phyloP scores from a whole-genome alignment of 2,888 invertebrate species.

The Philonicus albiceps region DNA sequence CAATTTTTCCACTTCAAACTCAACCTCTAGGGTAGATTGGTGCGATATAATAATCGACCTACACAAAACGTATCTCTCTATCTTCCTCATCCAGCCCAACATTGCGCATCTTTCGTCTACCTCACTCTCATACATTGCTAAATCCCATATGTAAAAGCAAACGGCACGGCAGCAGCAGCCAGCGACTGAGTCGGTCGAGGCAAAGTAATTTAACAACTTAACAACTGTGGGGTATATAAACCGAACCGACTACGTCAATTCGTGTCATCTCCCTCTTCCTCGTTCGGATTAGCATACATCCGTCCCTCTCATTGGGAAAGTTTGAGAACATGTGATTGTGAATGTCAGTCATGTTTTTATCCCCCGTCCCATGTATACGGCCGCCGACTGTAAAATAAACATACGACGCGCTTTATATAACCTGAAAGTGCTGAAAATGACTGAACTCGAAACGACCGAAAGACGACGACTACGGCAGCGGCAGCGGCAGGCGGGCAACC shows the following conservation, averaged over 20 bases:
- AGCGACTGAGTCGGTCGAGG: constrained; percentile 18
- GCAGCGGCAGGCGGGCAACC: background rate
- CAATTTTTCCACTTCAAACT: constrained; percentile 41
- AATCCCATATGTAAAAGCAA: constrained; percentile 5
- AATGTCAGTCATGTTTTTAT: constrained; percentile 35
- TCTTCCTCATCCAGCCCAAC: background rate
- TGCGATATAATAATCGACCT: constrained; percentile 40
- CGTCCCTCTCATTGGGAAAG: constrained; percentile 4
- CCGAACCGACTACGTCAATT: constrained; percentile 32
- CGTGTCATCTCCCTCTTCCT: background rate
- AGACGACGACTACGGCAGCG: background rate
- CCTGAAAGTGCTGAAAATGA: constrained; percentile 34
- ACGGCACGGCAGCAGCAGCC: background rate
- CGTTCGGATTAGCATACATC: background rate
- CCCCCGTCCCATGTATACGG: constrained; percentile 32
- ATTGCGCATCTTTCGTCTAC: background rate
- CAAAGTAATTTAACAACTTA: constrained; percentile 36
- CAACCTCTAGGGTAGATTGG: constrained; percentile 40
- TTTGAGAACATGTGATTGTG: constrained; percentile 35
- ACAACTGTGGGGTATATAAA: constrained; percentile 35
- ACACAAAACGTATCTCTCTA: background rate
- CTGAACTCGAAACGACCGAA: constrained; percentile 13
- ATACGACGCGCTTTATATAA: constrained; percentile 26
- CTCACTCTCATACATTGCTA: background rate
- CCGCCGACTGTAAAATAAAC: constrained; percentile 34